phyloP scores from a whole-genome alignment of 2,113 vertebrate genomes.

The Opisthocomus hoazin region DNA sequence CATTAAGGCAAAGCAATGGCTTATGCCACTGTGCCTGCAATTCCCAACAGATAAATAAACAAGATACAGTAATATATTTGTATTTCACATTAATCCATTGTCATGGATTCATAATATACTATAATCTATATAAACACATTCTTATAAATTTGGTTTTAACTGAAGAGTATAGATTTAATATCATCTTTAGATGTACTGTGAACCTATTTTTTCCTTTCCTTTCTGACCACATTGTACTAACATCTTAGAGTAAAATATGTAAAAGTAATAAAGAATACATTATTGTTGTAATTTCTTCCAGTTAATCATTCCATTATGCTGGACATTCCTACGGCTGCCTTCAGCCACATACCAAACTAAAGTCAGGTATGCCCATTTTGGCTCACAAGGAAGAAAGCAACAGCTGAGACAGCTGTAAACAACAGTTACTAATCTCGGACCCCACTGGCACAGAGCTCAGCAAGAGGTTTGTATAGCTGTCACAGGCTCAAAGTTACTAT shows the following conservation, averaged over 20 bases:
- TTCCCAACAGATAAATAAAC: background rate
- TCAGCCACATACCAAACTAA: background rate
- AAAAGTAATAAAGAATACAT: background rate
- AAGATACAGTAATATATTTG: background rate
- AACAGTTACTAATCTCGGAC: background rate
- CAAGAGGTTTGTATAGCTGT: background rate
- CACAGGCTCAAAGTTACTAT: background rate
- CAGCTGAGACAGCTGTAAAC: background rate
- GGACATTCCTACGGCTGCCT: background rate
- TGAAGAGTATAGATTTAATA: background rate
- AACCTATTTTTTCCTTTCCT: background rate
- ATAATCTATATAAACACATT: background rate
- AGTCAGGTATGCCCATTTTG: background rate
- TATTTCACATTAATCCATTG: background rate
- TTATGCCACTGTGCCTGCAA: background rate
- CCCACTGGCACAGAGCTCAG: background rate
- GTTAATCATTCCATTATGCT: background rate
- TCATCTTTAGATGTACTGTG: background rate
- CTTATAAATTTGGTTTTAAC: background rate
- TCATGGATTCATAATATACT: background rate
- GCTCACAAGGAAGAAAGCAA: background rate
- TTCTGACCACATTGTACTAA: background rate
- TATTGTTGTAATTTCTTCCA: background rate
- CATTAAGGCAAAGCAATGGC: background rate
- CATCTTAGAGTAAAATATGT: background rate